Percentiles rank a stretch among this genome's conserved stretches.
Conservation (phyloP, 2,113 vertebrate species). For the Lipophrys pholis region DNA sequence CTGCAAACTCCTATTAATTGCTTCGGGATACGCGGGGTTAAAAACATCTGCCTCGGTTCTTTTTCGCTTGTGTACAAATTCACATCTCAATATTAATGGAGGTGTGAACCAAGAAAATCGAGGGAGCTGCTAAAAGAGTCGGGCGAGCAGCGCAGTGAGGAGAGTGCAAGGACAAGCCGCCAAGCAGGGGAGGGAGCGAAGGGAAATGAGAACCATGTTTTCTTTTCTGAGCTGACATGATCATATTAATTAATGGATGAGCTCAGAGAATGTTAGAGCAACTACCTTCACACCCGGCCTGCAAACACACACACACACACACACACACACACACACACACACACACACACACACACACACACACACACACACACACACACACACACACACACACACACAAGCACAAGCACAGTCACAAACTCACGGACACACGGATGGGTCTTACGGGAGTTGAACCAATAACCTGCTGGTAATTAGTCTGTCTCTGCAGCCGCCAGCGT, state of each 20-base stretch:
- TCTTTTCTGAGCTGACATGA: conserved; percentile 68
- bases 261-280: conserved; percentile 58
- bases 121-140: neutral
- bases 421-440: conserved; percentile 54
- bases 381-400: conserved; percentile 17
- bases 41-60: neutral
- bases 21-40: conserved; percentile 1
- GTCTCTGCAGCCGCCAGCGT: conserved; percentile 77
- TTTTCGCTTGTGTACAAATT: conserved; percentile 1
- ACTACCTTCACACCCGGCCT: conserved; percentile 35
- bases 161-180: conserved; percentile 1
- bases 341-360: conserved; percentile 20
- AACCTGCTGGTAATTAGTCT: conserved; percentile 82
- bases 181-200: conserved; percentile 15
- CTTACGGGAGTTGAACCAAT: conserved; percentile 78
- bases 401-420: conserved; percentile 7
- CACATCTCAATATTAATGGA: conserved; percentile 28
- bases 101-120: conserved; percentile 1
- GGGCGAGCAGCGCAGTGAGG: neutral
- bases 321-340: conserved; percentile 13
- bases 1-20: conserved; percentile 2
- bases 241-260: conserved; percentile 75
- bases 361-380: conserved; percentile 16
- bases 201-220: conserved; percentile 62
- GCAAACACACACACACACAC: conserved; percentile 9